A percentile compares a stretch with the other conserved stretches of the same genome.
Conservation (phyloP, 2,888 invertebrate species). For the Drosophila limbata region DNA sequence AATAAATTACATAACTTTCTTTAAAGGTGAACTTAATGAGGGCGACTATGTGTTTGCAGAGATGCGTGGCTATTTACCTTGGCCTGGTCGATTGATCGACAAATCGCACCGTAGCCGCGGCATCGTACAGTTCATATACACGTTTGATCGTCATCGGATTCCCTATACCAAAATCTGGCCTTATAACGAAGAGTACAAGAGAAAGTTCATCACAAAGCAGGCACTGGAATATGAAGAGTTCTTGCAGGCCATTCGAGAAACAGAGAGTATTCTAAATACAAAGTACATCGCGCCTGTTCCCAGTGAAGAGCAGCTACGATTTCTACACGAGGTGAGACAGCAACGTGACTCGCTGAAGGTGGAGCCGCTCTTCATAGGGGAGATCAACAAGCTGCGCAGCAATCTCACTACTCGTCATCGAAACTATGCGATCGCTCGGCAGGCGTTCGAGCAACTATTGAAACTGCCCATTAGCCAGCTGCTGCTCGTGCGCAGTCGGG, state of each 20-base stretch:
- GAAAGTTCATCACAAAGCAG: slow-evolving; percentile 18
- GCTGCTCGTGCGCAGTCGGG: slow-evolving; percentile 39
- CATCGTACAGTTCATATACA: slow-evolving; percentile 28
- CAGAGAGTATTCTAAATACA: slow-evolving; percentile 5
- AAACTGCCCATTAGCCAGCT: slow-evolving; percentile 16
- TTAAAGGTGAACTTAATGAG: not conserved
- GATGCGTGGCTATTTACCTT: slow-evolving; percentile 26
- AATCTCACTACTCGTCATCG: not conserved
- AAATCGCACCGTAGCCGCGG: not conserved
- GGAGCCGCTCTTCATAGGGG: slow-evolving; percentile 28
- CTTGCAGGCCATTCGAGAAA: slow-evolving; percentile 12
- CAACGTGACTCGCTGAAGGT: not conserved
- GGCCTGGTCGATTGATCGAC: slow-evolving; percentile 39
- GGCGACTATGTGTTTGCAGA: slow-evolving; percentile 48
- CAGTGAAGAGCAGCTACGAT: not conserved
- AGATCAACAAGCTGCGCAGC: slow-evolving; percentile 26
- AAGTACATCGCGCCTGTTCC: not conserved
- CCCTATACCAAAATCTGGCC: slow-evolving; percentile 32
- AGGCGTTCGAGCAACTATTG: slow-evolving; percentile 38
- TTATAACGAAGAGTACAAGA: slow-evolving; percentile 29
- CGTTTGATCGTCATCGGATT: slow-evolving; percentile 21
- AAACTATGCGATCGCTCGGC: slow-evolving; percentile 12
- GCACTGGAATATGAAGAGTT: slow-evolving; percentile 23
- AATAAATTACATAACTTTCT: not conserved
- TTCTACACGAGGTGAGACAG: slow-evolving; percentile 8